Percentiles rank a stretch among this genome's conserved stretches.
phyloP scores from a whole-genome alignment of 2,888 invertebrate genomes.

The Clitarchus hookeri region DNA sequence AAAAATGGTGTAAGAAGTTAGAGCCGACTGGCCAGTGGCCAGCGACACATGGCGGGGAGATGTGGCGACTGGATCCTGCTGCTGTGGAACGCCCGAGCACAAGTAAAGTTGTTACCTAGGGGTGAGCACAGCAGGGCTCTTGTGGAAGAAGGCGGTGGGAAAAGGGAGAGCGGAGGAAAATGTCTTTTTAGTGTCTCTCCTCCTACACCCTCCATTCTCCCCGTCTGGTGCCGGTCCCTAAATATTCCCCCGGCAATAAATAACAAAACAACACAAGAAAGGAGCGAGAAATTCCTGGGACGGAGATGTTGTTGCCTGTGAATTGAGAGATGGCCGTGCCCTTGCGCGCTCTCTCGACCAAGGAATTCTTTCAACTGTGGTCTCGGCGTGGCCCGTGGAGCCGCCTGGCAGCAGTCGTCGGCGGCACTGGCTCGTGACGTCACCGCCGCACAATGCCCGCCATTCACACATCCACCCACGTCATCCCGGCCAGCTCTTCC shows the following conservation, averaged over 20 bases:
- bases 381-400: too few relatives aligned
- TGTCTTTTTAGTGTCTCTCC: constrained; percentile 17
- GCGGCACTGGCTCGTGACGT: too few relatives aligned
- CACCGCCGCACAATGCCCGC: too few relatives aligned
- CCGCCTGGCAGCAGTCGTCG: too few relatives aligned
- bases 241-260: constrained; percentile 18
- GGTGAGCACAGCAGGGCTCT: not conserved
- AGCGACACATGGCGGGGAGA: too few relatives aligned
- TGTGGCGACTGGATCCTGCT: too few relatives aligned
- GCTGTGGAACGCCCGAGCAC: too few relatives aligned
- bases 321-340: constrained; percentile 11
- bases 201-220: not conserved
- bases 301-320: constrained; percentile 1
- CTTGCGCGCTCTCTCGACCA: not conserved
- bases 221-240: not conserved
- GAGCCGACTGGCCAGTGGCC: too few relatives aligned
- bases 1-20: too few relatives aligned
- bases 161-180: not conserved
- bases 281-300: constrained; percentile 19
- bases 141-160: not conserved
- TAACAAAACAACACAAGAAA: constrained; percentile 21
- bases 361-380: not conserved
- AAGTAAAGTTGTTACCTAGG: constrained; percentile 15
- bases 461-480: too few relatives aligned
- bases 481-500: too few relatives aligned